These are phyloP conservation scores for Caprella mutica DNA, from an alignment of 2,888 invertebrate species.

Conservation along the genomic window DNA sequence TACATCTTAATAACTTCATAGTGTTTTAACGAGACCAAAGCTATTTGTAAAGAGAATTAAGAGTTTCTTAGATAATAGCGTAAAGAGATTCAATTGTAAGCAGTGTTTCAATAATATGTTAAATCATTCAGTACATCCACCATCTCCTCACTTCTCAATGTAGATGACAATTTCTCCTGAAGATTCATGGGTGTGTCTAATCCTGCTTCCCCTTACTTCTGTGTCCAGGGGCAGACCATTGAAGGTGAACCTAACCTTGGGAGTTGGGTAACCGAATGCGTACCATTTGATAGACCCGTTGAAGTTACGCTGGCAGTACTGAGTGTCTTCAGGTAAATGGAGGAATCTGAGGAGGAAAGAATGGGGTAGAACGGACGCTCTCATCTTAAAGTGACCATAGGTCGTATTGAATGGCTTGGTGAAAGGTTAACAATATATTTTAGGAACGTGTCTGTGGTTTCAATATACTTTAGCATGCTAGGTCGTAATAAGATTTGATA, in stretches of 20 bases:
- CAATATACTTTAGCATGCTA: too few species aligned
- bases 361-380: slow-evolving; percentile 20
- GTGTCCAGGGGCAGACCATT: slow-evolving; percentile 69
- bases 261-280: slow-evolving; percentile 88
- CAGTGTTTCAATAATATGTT: too few species aligned
- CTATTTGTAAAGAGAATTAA: too few species aligned
- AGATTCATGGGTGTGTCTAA: slow-evolving; percentile 74
- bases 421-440: too few species aligned
- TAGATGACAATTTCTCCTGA: slow-evolving; percentile 82
- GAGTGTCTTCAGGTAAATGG: slow-evolving; percentile 69
- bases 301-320: slow-evolving; percentile 86
- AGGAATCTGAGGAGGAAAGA: slow-evolving; percentile 50
- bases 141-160: slow-evolving; percentile 67
- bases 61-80: too few species aligned
- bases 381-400: slow-evolving; percentile 17
- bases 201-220: slow-evolving; percentile 55
- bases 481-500: too few species aligned
- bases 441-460: too few species aligned
- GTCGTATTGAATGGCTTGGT: too few species aligned
- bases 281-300: slow-evolving; percentile 84
- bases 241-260: slow-evolving; percentile 78
- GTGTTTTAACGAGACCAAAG: too few species aligned
- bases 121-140: too few species aligned
- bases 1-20: too few species aligned
- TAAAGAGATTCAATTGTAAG: too few species aligned